Evolutionary conservation across 1,140 invertebrate genomes (phyloP).

Genomic region (Formica selysi): DNA sequence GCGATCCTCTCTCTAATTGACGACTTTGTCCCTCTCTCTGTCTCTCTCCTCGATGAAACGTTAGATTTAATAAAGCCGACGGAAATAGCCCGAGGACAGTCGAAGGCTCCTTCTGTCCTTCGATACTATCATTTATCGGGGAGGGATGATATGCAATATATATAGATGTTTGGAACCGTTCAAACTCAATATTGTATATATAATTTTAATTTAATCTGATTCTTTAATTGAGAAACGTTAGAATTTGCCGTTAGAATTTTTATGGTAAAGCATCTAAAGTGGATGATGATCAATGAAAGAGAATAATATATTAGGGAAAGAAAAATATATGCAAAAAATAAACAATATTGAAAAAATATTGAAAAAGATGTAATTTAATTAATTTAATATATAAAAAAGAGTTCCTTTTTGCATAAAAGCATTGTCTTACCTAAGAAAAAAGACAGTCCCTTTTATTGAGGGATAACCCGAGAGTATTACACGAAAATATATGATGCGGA

Average conservation of each 20-base stretch:
- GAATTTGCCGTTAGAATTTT: neutral
- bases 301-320: neutral
- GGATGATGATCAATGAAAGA: neutral
- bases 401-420: neutral
- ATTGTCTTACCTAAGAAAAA: neutral
- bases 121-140: too few species aligned
- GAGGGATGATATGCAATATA: neutral
- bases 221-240: neutral
- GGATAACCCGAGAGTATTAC: neutral
- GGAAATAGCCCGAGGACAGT: constrained; percentile 14
- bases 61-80: constrained; percentile 43
- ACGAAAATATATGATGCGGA: neutral
- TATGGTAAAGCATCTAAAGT: too few species aligned
- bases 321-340: too few species aligned
- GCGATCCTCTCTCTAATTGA: constrained; percentile 21
- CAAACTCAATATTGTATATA: neutral
- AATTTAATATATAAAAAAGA: neutral
- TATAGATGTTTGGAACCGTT: neutral
- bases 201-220: neutral
- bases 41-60: neutral
- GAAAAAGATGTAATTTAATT: neutral
- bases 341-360: too few species aligned
- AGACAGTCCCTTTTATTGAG: neutral
- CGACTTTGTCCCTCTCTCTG: constrained; percentile 25
- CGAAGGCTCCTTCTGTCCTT: neutral